Base-by-base conservation (phyloP, 2,797 vertebrate genomes). In the Lepus oiostolus region DNA sequence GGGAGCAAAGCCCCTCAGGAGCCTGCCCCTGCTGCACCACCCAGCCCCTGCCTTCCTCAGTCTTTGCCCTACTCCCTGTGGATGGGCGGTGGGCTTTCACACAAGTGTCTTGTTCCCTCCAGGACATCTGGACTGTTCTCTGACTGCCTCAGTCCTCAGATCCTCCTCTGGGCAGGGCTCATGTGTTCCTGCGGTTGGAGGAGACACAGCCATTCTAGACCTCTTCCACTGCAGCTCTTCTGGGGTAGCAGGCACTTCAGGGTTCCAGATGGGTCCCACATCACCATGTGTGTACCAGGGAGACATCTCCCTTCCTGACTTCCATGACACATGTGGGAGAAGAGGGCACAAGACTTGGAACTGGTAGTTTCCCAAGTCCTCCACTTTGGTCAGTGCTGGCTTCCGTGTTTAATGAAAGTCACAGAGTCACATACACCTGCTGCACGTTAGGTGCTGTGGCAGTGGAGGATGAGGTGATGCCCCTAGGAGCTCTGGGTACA, bases 381-480 rank as follows among this genome's bases (percentile, higher is more conserved):
- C 13, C 3, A 8, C 4, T 47, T 47, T 2, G 42, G 16, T 0
- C n/a, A 0, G 10, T 5, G 12, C 80, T n/a, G 3, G 14, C 26
- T 58, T 58, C 21, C 35, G 30, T 16, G 62, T 22, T 47, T 0
- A 1, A 9, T 13, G 3, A 1, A 3, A 58, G 54, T 52, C 63
- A 2, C 2, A 11, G 7, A 47, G 71, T 47, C 60, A 9, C 17
- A 0, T 4, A 30, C 35, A 26, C n/a, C 1, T 0, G 0, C 24
- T 12, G 0, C 62, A 0, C 7, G 0, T 5, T 22, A n/a, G 7
- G n/a, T 5, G 0, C 63, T 0, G 3, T 58, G 82, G 50, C 19
- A 52, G 22, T 0, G 0, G 28, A n/a, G 47, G 68, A 8, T 62
- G 14, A 32, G 13, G 10, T 24, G 21, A 35, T 7, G 3, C 50